Base-by-base conservation (phyloP, 2,113 vertebrate genomes). In the Dicerorhinus sumatrensis region DNA sequence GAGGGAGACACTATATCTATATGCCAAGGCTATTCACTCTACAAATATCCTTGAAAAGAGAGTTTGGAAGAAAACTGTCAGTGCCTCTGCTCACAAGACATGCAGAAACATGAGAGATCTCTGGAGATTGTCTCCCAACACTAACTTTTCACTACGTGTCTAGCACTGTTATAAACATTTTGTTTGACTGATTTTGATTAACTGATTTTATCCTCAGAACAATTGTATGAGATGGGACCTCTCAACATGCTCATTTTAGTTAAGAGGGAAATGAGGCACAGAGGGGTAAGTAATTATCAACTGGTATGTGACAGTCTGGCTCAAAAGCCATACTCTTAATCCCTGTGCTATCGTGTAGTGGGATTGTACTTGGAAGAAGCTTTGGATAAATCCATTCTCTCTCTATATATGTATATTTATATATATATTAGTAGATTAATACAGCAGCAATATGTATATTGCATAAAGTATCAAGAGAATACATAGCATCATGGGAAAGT, bases 11-110 rank as follows among this genome's bases (percentile, higher is more conserved):
- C 23, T 65, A 48, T 33, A 3, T 62, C 27, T 72, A 5, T 80
- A 81, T 79, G 84, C n/a, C 36, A 87, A 88, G 17, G 13, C 16
- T 65, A 8, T 86, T 96, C 27, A 25, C 60, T 86, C 62, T 91
- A 54, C 62, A 73, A 84, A 51, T n/a, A 80, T 69, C 48, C 25
- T 94, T 54, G 23, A 89, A 58, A 79, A 88, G 11, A 76, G 12
- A 39, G 12, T 54, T 18, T 79, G 27, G 8, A 83, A 60, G 51
- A 80, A 76, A 91, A 77, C 7, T 27, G 10, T 21, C 42, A 69
- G 2, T 89, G 7, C 16, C 72, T 91, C 48, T 77, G 36, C 25
- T 89, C 46, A 8, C 17, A 75, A 56, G 14, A 80, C 65, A 1
- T 21, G 14, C 14, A 93, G 46, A 91, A 31, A 83, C 12, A 27